Percentiles rank a stretch among this genome's conserved stretches.
Conservation (phyloP, 2,888 invertebrate species). For the Alviniconcha strummeri region DNA sequence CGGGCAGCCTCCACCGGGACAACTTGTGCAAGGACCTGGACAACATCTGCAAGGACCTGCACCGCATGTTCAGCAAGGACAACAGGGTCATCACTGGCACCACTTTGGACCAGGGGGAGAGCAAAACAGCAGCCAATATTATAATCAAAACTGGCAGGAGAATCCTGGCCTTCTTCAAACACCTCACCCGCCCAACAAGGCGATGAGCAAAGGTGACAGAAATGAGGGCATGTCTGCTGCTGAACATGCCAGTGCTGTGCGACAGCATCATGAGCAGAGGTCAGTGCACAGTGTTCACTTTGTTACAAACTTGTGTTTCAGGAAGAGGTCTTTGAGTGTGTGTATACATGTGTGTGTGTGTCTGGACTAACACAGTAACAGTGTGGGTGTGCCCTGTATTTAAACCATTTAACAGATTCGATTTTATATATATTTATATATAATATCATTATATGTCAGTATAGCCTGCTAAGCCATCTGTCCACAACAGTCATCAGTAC, state of each 20-base stretch:
- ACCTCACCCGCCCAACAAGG: background rate
- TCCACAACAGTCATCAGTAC: too few species aligned
- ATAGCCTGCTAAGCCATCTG: too few species aligned
- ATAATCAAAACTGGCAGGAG: background rate
- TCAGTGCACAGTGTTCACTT: slow-evolving; percentile 28
- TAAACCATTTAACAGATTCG: too few species aligned
- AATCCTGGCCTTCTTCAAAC: background rate
- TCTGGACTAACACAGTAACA: background rate
- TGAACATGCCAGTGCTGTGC: slow-evolving; percentile 57
- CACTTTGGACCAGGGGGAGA: background rate
- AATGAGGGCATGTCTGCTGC: slow-evolving; percentile 38
- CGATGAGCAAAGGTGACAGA: background rate
- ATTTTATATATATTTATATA: too few species aligned
- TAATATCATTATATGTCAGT: too few species aligned
- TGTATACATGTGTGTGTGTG: background rate
- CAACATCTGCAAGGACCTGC: background rate
- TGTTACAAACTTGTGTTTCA: background rate
- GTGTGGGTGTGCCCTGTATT: too few species aligned
- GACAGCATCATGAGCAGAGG: slow-evolving; percentile 63
- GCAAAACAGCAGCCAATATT: background rate
- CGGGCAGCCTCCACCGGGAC: background rate
- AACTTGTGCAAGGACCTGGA: background rate
- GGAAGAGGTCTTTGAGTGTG: background rate
- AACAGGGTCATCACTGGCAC: background rate
- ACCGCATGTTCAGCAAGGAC: background rate